Conservation (phyloP, 1,140 invertebrate species). For the Cherax quadricarinatus region DNA sequence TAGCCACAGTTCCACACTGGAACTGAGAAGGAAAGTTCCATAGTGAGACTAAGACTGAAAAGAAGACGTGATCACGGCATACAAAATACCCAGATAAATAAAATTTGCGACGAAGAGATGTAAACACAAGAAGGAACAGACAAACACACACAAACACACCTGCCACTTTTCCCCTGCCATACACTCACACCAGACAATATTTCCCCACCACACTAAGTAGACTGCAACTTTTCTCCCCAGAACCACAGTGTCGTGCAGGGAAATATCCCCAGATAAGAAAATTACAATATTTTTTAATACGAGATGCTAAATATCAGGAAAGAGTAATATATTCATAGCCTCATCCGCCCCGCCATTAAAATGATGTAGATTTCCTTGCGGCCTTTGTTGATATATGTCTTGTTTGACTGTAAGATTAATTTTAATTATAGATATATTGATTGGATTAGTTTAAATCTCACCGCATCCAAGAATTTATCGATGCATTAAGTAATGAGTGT, state of each 20-base stretch:
- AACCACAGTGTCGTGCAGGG: not conserved
- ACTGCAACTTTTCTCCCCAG: not conserved
- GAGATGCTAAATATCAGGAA: constrained; percentile 1
- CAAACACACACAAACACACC: not conserved
- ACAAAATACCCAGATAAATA: no score
- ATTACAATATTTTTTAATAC: constrained; percentile 20
- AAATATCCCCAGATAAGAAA: not conserved
- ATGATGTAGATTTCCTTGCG: not conserved
- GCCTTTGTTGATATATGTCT: not conserved
- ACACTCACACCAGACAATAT: not conserved
- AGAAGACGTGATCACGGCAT: no score
- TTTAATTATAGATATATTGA: constrained; percentile 2
- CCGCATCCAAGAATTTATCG: not conserved
- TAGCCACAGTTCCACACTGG: no score
- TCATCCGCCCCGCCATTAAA: not conserved
- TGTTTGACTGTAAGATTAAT: not conserved
- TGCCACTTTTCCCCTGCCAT: not conserved
- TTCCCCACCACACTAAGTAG: not conserved
- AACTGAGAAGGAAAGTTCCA: no score
- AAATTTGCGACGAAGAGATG: no score
- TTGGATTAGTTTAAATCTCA: not conserved
- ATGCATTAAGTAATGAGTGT: not conserved
- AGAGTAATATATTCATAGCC: constrained; percentile 5
- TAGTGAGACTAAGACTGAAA: no score
- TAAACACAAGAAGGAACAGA: not conserved